These are phyloP conservation scores for Tillus elongatus DNA, from an alignment of 2,888 invertebrate species.

Conservation along the genomic window DNA sequence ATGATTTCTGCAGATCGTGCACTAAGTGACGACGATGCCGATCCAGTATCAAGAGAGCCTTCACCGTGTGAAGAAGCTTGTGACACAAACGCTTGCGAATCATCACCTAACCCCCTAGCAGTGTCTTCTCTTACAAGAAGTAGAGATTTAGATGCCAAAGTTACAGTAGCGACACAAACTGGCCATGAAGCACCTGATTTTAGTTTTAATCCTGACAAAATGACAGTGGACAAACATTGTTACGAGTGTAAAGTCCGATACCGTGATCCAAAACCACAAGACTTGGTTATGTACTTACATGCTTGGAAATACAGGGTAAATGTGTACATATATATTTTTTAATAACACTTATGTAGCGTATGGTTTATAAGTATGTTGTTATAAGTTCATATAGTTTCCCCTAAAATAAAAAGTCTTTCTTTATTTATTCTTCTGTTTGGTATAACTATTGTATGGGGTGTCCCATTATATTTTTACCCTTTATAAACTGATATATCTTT, in stretches of 20 bases:
- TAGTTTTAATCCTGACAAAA: slow-evolving; percentile 58
- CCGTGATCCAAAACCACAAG: slow-evolving; percentile 82
- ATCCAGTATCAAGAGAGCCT: slow-evolving; percentile 58
- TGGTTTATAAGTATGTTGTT: no score
- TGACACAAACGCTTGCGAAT: slow-evolving; percentile 37
- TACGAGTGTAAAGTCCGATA: slow-evolving; percentile 89
- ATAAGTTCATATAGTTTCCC: no score
- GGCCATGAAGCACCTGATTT: slow-evolving; percentile 67
- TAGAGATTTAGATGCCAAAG: slow-evolving; percentile 41
- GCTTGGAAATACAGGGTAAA: slow-evolving; percentile 84
- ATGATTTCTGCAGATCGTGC: slow-evolving; percentile 36
- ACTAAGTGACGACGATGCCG: slow-evolving; percentile 52
- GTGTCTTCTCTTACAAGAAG: slow-evolving; percentile 38
- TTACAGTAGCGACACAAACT: slow-evolving; percentile 80
- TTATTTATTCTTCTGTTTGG: no score
- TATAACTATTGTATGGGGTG: no score
- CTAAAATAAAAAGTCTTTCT: no score
- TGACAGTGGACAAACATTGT: slow-evolving; percentile 78
- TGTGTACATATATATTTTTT: no score
- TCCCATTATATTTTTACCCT: no score
- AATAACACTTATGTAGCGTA: no score
- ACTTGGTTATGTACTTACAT: slow-evolving; percentile 92
- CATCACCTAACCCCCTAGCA: slow-evolving; percentile 31
- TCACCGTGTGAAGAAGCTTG: slow-evolving; percentile 56
- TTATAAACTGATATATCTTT: no score